phyloP scores from a whole-genome alignment of 2,797 vertebrate species.

The Synanceia verrucosa region DNA sequence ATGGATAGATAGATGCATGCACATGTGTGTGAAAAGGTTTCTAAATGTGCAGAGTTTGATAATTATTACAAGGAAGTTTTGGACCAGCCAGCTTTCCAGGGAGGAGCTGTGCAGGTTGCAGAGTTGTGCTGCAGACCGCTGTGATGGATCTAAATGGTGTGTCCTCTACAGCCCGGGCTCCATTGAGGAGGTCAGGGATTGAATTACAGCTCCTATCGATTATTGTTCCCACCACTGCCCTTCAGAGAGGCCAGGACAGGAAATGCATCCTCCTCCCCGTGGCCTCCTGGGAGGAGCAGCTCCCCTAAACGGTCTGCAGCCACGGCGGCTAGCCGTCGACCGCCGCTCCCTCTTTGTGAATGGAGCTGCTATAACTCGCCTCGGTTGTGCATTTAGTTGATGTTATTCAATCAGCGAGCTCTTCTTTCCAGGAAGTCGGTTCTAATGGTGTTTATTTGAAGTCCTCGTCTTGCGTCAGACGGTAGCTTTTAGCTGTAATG shows the following conservation, averaged over 20 bases:
- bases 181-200: constrained; percentile 75
- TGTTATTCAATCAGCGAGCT: constrained; percentile 69
- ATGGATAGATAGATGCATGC: too few relatives aligned
- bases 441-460: constrained; percentile 64
- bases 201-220: constrained; percentile 80
- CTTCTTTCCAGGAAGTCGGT: constrained; percentile 66
- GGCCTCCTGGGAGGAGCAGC: constrained; percentile 66
- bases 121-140: constrained; percentile 48
- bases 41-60: constrained; percentile 10
- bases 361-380: constrained; percentile 42
- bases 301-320: constrained; percentile 64
- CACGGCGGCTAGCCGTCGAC: constrained; percentile 52
- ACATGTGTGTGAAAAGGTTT: not conserved
- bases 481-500: constrained; percentile 39
- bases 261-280: constrained; percentile 77
- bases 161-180: constrained; percentile 70
- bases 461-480: constrained; percentile 42
- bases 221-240: constrained; percentile 73
- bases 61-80: constrained; percentile 7
- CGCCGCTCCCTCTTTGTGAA: constrained; percentile 60
- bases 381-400: constrained; percentile 48
- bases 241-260: constrained; percentile 75
- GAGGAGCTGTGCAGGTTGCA: constrained; percentile 35
- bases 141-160: constrained; percentile 61
- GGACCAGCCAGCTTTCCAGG: not conserved